Evolutionary conservation across 35 echinoderm and acorn worm species (phyloP), one percentile per base, ranked within the genome.

Genomic region (Ptychodera flava): DNA sequence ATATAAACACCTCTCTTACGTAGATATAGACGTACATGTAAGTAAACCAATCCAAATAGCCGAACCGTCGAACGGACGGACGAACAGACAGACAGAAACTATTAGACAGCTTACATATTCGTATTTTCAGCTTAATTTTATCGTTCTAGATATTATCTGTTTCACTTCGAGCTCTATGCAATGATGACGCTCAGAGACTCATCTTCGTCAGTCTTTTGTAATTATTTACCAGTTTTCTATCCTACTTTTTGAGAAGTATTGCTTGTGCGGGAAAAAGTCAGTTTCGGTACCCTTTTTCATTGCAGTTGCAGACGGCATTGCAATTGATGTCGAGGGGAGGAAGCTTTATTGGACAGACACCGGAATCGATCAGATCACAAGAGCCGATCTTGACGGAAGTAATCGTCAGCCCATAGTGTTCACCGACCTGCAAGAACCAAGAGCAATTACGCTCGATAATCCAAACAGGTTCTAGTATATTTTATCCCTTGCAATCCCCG

Each of bases 331-430:
- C 35, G 32, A 81, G 15, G 37, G 79, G 0, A 14, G 87, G 15
- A 16, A 75, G 12, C 30, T 88, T 31, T 88, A 36, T 32, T 88
- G 87, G 87, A 88, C 87, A 0, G 87, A 88, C 38, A 79, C 79
- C 30, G 15, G 32, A 14, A 37, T 79, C 34, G 16, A 88, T 82
- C 75, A 31, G 30, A 82, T 88, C 29, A 79, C 81, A 64, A 38
- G 80, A 31, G 78, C 87, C 10, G 36, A 80, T 33, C 76, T 88
- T 52, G 36, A 88, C 37, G 87, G 87, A 28, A 88, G 87, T 34
- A 29, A 35, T 81, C 87, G 87, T 28, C 36, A 82, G 32, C 34
- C 29, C 16, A 64, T 79, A 35, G 36, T 88, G 37, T 64, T 36
- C 31, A 36, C n/a, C 29, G 80, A 45, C 32, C 76, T 88, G 15